A percentile compares a stretch with the other conserved stretches of the same genome.
These are phyloP conservation scores for Nycticryphes semicollaris DNA, from an alignment of 2,113 vertebrate genomes.

Conservation along the genomic window DNA sequence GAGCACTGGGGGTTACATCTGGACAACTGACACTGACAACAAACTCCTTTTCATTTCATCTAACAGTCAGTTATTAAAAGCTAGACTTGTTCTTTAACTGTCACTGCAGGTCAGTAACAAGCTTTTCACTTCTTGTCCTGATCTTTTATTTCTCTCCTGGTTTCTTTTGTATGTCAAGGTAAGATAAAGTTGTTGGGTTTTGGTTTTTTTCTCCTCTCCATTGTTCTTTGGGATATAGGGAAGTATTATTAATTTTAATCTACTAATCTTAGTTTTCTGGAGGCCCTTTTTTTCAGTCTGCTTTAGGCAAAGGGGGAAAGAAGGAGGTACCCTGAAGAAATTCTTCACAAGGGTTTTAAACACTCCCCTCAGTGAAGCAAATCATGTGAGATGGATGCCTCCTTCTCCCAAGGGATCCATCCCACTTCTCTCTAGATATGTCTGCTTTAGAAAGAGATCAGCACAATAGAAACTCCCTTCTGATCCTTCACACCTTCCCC, in stretches of 20 bases:
- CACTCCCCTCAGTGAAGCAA: background rate
- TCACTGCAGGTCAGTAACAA: background rate
- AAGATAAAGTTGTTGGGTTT: background rate
- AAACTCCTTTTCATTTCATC: background rate
- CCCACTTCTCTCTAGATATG: background rate
- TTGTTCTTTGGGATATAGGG: background rate
- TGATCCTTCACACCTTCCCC: background rate
- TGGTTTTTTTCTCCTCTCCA: background rate
- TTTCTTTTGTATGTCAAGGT: background rate
- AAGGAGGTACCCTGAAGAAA: background rate
- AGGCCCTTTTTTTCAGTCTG: background rate
- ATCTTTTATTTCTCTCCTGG: background rate
- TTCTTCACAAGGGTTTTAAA: background rate
- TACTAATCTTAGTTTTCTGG: background rate
- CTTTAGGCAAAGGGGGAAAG: background rate
- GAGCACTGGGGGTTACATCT: background rate
- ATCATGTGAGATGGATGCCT: background rate
- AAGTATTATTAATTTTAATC: background rate
- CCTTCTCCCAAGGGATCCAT: background rate
- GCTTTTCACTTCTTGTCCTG: background rate
- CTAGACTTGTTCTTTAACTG: background rate
- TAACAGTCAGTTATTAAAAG: background rate
- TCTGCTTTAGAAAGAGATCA: background rate
- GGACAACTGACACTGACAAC: background rate
- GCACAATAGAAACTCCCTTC: background rate